Evolutionary conservation across 1,140 invertebrate species (phyloP), one percentile per base, ranked within the genome.

Genomic region (Yoshiicerus persimilis): DNA sequence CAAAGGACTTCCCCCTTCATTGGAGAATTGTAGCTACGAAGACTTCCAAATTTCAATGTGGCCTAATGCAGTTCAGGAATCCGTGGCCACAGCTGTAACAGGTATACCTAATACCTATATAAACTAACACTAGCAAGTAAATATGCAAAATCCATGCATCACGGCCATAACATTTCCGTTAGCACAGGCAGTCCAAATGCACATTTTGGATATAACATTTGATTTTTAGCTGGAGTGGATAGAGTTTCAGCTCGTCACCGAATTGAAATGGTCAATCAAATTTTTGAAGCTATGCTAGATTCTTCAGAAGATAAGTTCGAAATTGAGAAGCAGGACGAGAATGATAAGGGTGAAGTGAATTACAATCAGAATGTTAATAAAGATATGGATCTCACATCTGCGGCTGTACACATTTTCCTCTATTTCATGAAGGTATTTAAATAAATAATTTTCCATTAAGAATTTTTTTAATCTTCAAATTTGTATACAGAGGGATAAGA

Each of bases 401-500:
- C 90, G 32, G 90, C 89, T 27, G 87, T 90, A 8, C 84, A 90
- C 25, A 90, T 91, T 84, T 91, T 91, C 75, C 64, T 90, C 4
- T 90, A 91, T 66, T 90, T 91, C 47, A 87, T 91, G 30, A 84
- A 90, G 70, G 90, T 90, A 27, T 30, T 38, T 25, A 23, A 41
- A 4, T 56, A 56, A 83, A 66, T 25, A 64, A 10, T 87, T 70
- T 20, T 11, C n/a, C 47, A n/a, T 47, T 39, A 27, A 87, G 20
- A 62, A 30, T 41, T 38, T 20, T 80, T 34, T 11, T 39, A 87
- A 47, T 23, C 8, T 87, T 32, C 2, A 34, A 20, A 34, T 83
- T 75, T 41, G 8, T 66, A 25, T 16, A 38, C 91, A 95, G 94
- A 96, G 95, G 93, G 97, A 97, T 90, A 96, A 97, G 92, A 97